Evolutionary conservation across 2,797 vertebrate genomes (phyloP), one percentile per base, ranked within the genome.

Genomic region (Rhynchotus rufescens): DNA sequence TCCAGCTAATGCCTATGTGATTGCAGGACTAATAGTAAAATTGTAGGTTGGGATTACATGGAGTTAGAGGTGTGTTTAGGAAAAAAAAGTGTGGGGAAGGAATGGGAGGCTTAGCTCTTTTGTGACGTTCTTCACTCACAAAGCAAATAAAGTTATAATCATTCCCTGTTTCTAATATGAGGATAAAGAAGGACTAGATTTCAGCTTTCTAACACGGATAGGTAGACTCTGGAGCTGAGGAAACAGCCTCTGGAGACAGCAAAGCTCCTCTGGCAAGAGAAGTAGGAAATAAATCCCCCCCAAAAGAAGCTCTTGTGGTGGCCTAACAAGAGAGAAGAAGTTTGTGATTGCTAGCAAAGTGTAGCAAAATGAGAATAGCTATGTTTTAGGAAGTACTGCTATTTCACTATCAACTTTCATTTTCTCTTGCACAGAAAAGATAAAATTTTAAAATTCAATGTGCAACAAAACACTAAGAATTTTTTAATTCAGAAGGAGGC

Each of bases 101-200:
- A 16, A 15, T 64, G 42, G 38, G 83, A 30, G 3, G 1, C 3
- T 34, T 47, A 12, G 26, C 3, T 64, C 12, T 51, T 62, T 40
- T 23, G 66, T 34, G n/a, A 14, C 16, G 20, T 3, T 52, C 15
- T 14, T 82, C 6, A 84, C n/a, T 73, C 38, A 32, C 19, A 42
- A 69, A 61, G 3, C 36, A 9, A 71, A 34, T 38, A 9, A 66
- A n/a, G 45, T 22, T 16, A 6, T 75, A 15, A 34, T 30, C 38
- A 26, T 23, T 65, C n/a, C 26, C 8, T 25, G 6, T 7, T 0
- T 0, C 14, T 69, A 34, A 23, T 12, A 36, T 2, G 5, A 12
- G 4, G 6, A 25, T 21, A 45, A 56, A 80, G 25, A 45, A 71
- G 67, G 86, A 21, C 16, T 36, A 57, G 36, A 72, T 71, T 87